Evolutionary conservation across 2,113 vertebrate genomes (phyloP), one percentile per base, ranked within the genome.

Genomic region (Periophthalmus modestus): DNA sequence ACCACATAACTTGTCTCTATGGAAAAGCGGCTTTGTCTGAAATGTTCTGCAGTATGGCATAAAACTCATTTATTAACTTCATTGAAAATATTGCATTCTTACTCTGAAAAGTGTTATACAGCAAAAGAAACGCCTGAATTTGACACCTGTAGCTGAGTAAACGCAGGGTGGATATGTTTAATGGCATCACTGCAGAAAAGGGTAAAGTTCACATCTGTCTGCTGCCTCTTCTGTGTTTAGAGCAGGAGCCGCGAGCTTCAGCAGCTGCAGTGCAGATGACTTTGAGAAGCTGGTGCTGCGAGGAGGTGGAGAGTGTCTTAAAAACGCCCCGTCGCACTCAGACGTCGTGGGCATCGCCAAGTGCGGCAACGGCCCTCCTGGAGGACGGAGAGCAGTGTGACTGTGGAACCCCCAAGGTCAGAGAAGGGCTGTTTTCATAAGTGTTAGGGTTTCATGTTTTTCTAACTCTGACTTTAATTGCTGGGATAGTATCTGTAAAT

Each of bases 361-460:
- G 69, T 97, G 96, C 79, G 96, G 96, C 1, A 96, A 97, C 15
- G 94, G 93, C 0, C n/a, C 78, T 95, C 33, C 77, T 96, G 0
- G 95, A 97, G 12, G 62, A 39, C 0, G 89, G 83, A 34, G 96
- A 97, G 79, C 83, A 97, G 77, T 97, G 96, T 39, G 96, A 97
- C 88, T 97, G 96, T 76, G 96, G 96, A 39, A 88, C 80, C 57
- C n/a, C 93, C 0, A 13, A 94, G 95, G 96, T 97, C 86, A 12
- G 61, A 61, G 50, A 23, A 9, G n/a, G 12, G n/a, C 1, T 9
- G 19, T n/a, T 15, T 50, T 50, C 15, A 5, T 50, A 46, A 9
- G 14, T 47, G 54, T 23, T 7, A 3, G 19, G 18, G 21, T 19
- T 7, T 19, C 18, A 57, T 57, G 5, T 21, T 57, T 55, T 10